Evolutionary conservation across 1,140 invertebrate species (phyloP).

Genomic region (Drosophila jambulina): DNA sequence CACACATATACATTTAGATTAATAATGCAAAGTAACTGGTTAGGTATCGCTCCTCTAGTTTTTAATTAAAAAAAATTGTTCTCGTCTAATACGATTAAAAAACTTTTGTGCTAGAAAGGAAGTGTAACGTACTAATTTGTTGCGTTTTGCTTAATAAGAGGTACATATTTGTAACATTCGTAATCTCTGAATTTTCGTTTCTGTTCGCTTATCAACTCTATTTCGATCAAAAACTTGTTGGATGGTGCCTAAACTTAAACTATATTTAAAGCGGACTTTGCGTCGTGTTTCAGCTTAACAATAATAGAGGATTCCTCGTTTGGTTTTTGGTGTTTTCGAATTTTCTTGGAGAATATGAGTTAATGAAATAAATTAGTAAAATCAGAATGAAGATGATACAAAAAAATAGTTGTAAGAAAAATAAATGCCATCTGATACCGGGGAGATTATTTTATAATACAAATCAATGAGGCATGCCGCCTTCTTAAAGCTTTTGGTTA

Average conservation of each 20-base stretch:
- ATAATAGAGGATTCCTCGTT: conserved; percentile 4
- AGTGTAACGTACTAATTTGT: conserved; percentile 58
- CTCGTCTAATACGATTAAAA: conserved; percentile 22
- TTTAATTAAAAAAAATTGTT: conserved; percentile 25
- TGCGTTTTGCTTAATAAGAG: conserved; percentile 60
- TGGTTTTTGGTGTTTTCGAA: conserved; percentile 49
- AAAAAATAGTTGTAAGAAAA: conserved; percentile 30
- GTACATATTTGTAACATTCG: conserved; percentile 72
- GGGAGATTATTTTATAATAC: conserved; percentile 66
- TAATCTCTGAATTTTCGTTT: conserved; percentile 38
- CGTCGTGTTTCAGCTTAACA: conserved; percentile 41
- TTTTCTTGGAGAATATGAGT: conserved; percentile 38
- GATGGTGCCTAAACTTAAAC: conserved; percentile 57
- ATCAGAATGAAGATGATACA: conserved; percentile 11
- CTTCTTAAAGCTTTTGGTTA: conserved; percentile 70
- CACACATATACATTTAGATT: conserved; percentile 67
- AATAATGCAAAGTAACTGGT: conserved; percentile 46
- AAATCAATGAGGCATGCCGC: conserved; percentile 50
- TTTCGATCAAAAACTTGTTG: conserved; percentile 49
- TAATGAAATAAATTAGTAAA: conserved; percentile 69
- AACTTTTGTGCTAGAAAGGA: conserved; percentile 64
- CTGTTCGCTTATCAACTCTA: conserved; percentile 37
- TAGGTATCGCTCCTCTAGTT: conserved; percentile 26
- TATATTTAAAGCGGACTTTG: conserved; percentile 59
- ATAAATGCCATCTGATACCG: conserved; percentile 64